Percentiles rank a stretch among this genome's conserved stretches.
phyloP scores from a whole-genome alignment of 2,888 invertebrate genomes.

The Dendrolimus pini region DNA sequence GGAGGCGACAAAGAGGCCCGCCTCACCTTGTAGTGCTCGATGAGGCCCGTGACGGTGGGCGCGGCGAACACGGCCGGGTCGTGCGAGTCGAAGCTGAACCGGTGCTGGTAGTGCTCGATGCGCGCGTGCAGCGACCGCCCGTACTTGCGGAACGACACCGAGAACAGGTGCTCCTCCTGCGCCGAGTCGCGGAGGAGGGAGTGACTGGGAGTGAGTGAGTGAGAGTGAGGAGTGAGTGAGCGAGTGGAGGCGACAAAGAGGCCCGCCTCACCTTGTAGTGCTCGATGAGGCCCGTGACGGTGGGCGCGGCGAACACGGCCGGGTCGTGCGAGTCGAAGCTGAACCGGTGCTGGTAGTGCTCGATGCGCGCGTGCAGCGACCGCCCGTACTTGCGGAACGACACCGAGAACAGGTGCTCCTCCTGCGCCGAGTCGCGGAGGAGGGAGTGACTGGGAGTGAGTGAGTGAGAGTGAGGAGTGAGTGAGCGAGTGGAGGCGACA shows the following conservation, averaged over 20 bases:
- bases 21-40: constrained; percentile 76
- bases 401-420: constrained; percentile 97
- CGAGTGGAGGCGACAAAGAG: too few species aligned
- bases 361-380: constrained; percentile 96
- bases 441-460: constrained; percentile 85
- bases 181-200: constrained; percentile 97
- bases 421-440: constrained; percentile 96
- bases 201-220: constrained; percentile 74
- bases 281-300: constrained; percentile 83
- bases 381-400: constrained; percentile 97
- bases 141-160: constrained; percentile 97
- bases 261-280: constrained; percentile 67
- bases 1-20: too few species aligned
- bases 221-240: too few species aligned
- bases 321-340: constrained; percentile 99
- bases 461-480: too few species aligned
- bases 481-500: too few species aligned
- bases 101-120: constrained; percentile 95
- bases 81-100: constrained; percentile 98
- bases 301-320: constrained; percentile 93
- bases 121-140: constrained; percentile 96
- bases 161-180: constrained; percentile 98
- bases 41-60: constrained; percentile 84
- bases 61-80: constrained; percentile 97
- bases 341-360: constrained; percentile 94